Conservation (phyloP, 2,797 vertebrate genomes). For the Peromyscus attwateri region DNA sequence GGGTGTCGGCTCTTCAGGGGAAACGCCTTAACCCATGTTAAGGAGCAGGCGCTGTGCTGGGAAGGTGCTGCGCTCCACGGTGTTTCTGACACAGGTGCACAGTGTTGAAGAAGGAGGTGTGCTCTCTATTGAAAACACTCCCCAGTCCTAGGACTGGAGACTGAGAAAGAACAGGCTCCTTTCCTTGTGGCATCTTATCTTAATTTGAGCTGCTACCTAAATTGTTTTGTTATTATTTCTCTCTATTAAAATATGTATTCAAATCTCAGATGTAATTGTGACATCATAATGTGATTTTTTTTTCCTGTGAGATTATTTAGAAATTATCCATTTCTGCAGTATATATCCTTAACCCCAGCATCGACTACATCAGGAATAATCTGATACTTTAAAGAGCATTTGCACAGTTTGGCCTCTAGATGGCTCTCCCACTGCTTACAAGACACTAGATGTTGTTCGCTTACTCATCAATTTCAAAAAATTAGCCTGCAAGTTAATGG, state of each 20-base stretch:
- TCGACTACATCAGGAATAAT: background rate
- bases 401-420: conserved; percentile 70
- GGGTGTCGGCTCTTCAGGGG: background rate
- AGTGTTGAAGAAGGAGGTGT: background rate
- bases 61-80: background rate
- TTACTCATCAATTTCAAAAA: conserved; percentile 23
- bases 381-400: background rate
- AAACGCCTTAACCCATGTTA: conserved; percentile 22
- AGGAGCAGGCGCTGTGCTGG: background rate
- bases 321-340: background rate
- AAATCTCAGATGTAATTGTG: conserved; percentile 34
- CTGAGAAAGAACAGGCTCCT: background rate
- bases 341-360: background rate
- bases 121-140: conserved; percentile 6
- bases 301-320: conserved; percentile 1
- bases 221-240: conserved; percentile 54
- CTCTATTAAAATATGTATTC: conserved; percentile 45
- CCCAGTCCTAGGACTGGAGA: background rate
- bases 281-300: background rate
- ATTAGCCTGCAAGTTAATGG: conserved; percentile 9
- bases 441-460: background rate
- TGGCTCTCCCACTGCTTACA: conserved; percentile 68
- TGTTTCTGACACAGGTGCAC: background rate
- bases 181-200: background rate
- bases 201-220: conserved; percentile 9